These are phyloP conservation scores for Neosalanx taihuensis DNA, from an alignment of 2,797 vertebrate species.

Conservation along the genomic window DNA sequence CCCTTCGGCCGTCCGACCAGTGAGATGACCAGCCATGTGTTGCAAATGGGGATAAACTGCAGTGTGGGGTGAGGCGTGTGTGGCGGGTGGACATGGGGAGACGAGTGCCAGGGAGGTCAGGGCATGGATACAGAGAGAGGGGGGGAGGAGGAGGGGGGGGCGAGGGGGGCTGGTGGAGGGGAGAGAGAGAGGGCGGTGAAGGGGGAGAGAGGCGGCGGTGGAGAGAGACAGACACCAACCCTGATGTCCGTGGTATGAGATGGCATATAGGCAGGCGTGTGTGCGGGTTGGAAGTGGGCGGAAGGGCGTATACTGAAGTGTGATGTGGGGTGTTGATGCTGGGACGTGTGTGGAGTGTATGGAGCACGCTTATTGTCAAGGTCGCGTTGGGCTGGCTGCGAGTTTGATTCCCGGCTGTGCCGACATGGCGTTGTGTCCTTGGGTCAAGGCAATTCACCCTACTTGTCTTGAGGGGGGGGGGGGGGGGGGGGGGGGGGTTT, in stretches of 20 bases:
- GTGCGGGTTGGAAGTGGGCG: constrained; percentile 1
- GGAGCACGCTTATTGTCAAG: not conserved
- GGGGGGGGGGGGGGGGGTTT: no score
- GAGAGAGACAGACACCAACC: no score
- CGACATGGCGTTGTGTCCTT: no score
- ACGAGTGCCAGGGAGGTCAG: constrained; percentile 12
- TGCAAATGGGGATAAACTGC: constrained; percentile 72
- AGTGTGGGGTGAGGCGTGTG: constrained; percentile 48
- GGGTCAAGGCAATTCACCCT: no score
- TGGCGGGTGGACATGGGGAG: constrained; percentile 41
- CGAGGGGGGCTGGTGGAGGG: constrained; percentile 37
- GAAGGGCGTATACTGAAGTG: not conserved
- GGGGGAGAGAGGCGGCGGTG: no score
- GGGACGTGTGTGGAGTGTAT: not conserved
- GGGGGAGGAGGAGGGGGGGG: not conserved
- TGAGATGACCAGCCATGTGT: constrained; percentile 62
- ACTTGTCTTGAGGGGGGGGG: no score
- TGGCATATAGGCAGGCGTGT: constrained; percentile 15
- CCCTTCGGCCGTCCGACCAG: constrained; percentile 56
- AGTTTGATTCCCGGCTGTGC: no score
- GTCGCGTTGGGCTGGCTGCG: no score
- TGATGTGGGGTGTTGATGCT: not conserved
- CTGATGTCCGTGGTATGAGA: not conserved
- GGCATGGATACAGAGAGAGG: constrained; percentile 11
- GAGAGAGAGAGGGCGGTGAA: not conserved